Base-by-base conservation (phyloP, 2,113 vertebrate genomes). In the Todiramphus chloris region DNA sequence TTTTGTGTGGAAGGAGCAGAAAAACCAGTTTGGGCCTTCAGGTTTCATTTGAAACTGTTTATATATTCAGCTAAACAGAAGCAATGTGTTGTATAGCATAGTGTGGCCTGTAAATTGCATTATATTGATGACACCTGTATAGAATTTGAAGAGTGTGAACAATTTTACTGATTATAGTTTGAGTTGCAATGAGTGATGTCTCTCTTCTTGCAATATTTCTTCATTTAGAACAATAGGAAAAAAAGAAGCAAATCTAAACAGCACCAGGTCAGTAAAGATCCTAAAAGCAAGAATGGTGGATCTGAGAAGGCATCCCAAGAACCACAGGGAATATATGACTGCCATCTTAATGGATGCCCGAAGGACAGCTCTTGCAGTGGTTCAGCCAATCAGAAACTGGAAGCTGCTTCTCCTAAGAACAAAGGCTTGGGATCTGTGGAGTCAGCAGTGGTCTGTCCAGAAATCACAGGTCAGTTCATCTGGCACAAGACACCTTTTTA, bases 241-340 rank as follows among this genome's bases (percentile, higher is more conserved):
- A 98, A 98, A 97, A 97, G 98, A 97, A 98, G 97, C 95, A 98
- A 98, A 93, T 98, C 98, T 70, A 98, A 98, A 95, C 98, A 98
- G 93, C 97, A 98, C 30, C 97, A 95, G 86, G 92, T 92, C 92
- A 98, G 83, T 96, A 98, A 98, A 96, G 98, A 98, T 53, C 88
- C 89, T 81, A 98, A 97, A 83, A 97, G 27, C n/a, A 98, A 97
- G 90, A 95, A 64, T 1, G 96, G 95, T 80, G 93, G 89, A 88
- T 80, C 96, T 0, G 98, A 98, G 50, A 93, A 94, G 17, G 73
- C 85, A 28, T 55, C 95, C 62, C 62, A 90, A 69, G 97, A 95
- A 58, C 76, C 94, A 3, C 96, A 94, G 13, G 94, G 19, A 56
- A 33, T 90, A 28, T 82, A 78, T 15, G 95, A 91, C 6, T 97